Base-by-base conservation (phyloP, 1,140 invertebrate species). In the Saxidomus purpurata region DNA sequence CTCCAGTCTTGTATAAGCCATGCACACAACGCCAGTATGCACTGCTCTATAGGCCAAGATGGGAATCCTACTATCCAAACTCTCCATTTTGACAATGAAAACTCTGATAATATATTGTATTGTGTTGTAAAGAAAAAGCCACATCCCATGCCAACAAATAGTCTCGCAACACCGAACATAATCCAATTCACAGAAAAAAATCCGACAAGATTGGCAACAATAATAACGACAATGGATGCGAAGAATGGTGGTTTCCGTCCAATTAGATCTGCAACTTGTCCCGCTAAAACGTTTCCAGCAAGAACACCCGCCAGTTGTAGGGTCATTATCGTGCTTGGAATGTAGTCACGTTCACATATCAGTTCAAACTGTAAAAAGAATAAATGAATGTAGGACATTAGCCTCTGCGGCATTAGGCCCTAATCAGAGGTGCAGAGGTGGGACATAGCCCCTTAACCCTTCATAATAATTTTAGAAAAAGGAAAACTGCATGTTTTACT, bases 271-370 rank as follows among this genome's bases (percentile, higher is more conserved):
- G 55, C 79, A 0, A 84, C 22, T 22, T 89, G 83, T 22, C 89
- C 91, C 4, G 80, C 61, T n/a, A 91, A 0, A 11, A 89, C 3
- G n/a, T 88, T 77, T 0, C 92, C 92, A 19, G 81, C 59, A 3
- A 92, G 47, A 4, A 90, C 55, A 0, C 92, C 92, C 0, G 49
- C 89, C 63, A 91, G 82, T 49, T 92, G 91, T 43, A 93, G 71
- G 0, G 91, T 88, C 22, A 71, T 91, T 11, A 92, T 79, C 1
- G 89, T 63, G 36, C 82, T 63, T 9, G 74, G 82, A 15, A 92
- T 74, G 52, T 71, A 92, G 67, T 61, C 59, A 17, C 61, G 13
- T 2, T 87, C 91, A 84, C 92, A 93, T 0, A 93, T 83, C 28
- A 93, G 67, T n/a, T 76, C 63, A 81, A 89, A 93, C 92, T 93